Percentiles rank a stretch among this genome's conserved stretches.
These are phyloP conservation scores for Trichomalopsis sarcophagae DNA, from an alignment of 1,140 invertebrate species.

Conservation along the genomic window DNA sequence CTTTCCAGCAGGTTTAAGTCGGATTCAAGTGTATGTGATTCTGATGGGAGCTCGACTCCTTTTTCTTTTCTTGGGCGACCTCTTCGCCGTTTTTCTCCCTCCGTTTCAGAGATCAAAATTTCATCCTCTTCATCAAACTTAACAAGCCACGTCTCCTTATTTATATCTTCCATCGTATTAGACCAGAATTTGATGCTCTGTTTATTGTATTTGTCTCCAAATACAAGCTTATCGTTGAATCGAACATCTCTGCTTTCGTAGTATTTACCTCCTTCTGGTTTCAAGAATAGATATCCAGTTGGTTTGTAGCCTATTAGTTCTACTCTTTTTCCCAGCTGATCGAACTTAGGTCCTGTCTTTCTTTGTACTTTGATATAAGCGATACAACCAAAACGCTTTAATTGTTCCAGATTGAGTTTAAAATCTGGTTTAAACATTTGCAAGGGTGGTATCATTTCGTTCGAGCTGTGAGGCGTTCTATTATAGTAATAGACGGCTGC, in stretches of 20 bases:
- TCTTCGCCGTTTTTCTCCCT: neutral
- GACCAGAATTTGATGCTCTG: neutral
- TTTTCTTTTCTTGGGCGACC: neutral
- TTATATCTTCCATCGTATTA: neutral
- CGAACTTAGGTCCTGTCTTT: conserved; percentile 46
- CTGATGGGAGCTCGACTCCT: neutral
- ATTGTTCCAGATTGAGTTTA: conserved; percentile 34
- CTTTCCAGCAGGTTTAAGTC: neutral
- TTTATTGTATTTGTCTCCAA: neutral
- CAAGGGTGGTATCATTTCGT: conserved; percentile 54
- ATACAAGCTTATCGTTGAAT: neutral
- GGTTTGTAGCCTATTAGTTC: conserved; percentile 50
- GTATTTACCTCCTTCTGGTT: conserved; percentile 44
- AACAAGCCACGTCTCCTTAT: neutral
- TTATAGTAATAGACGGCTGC: conserved; percentile 61
- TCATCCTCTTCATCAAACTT: neutral
- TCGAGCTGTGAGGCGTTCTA: conserved; percentile 51
- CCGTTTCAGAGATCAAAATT: neutral
- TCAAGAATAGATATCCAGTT: conserved; percentile 54
- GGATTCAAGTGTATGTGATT: neutral
- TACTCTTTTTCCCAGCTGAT: conserved; percentile 29
- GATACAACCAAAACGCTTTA: conserved; percentile 52
- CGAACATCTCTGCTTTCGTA: neutral
- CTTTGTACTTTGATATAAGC: conserved; percentile 47
- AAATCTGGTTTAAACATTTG: conserved; percentile 46